Percentiles rank a stretch among this genome's conserved stretches.
These are phyloP conservation scores for Tortrix viridana DNA, from an alignment of 2,888 invertebrate species.

Conservation along the genomic window DNA sequence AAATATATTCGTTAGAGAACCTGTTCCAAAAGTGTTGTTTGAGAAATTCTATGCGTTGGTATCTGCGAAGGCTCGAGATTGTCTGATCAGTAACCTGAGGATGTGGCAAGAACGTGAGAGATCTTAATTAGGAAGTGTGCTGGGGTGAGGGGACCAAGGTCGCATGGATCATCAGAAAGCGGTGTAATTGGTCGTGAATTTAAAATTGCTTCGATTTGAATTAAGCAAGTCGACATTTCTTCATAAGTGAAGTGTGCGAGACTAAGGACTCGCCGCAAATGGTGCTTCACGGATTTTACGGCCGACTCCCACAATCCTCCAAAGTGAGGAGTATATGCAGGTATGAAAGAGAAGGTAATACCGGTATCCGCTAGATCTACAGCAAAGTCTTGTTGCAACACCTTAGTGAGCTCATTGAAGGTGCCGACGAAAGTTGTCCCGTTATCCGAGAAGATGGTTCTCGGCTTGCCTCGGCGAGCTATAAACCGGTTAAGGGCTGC, in stretches of 20 bases:
- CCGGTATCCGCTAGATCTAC: neutral
- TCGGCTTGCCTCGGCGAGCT: conserved; percentile 36
- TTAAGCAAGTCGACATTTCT: conserved; percentile 27
- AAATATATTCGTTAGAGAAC: conserved; percentile 26
- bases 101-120: conserved; percentile 5
- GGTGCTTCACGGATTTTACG: conserved; percentile 4
- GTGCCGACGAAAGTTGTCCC: conserved; percentile 51
- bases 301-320: conserved; percentile 7
- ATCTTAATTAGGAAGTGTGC: conserved; percentile 12
- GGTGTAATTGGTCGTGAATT: conserved; percentile 32
- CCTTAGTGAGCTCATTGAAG: conserved; percentile 29
- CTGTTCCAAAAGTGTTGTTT: conserved; percentile 30
- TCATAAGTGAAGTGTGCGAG: conserved; percentile 26
- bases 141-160: conserved; percentile 4
- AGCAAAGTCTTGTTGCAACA: conserved; percentile 45
- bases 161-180: conserved; percentile 20
- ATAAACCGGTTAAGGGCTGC: conserved; percentile 36
- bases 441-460: conserved; percentile 45
- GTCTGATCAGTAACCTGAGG: conserved; percentile 2
- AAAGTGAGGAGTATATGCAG: conserved; percentile 38
- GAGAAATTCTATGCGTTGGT: conserved; percentile 17
- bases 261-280: conserved; percentile 9
- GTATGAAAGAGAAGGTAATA: conserved; percentile 40
- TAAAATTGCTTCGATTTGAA: conserved; percentile 28
- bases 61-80: conserved; percentile 9